A percentile compares a stretch with the other conserved stretches of the same genome.
Conservation (phyloP, 1,140 invertebrate genomes). For the Luehdorfia chinensis region DNA sequence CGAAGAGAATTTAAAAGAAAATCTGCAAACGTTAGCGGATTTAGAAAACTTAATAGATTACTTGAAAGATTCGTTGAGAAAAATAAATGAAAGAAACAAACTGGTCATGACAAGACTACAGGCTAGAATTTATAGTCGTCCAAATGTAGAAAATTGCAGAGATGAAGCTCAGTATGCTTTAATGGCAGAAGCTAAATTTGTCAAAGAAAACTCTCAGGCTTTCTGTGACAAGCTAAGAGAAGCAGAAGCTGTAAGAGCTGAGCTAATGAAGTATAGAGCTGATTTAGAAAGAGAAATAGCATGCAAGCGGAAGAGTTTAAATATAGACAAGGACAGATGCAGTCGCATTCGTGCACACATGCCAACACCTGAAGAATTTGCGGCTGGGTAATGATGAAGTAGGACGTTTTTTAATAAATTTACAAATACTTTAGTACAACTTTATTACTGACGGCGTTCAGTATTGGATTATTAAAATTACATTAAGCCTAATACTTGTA, state of each 20-base stretch:
- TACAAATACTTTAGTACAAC: too few relatives aligned
- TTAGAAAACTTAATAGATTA: conserved; percentile 82
- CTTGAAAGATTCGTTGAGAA: conserved; percentile 78
- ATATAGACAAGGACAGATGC: conserved; percentile 83
- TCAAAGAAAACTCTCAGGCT: conserved; percentile 44
- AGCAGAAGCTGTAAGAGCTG: conserved; percentile 78
- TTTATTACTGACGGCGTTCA: too few relatives aligned
- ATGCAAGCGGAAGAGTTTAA: conserved; percentile 83
- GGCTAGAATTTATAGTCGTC: conserved; percentile 79
- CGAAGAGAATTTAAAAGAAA: conserved; percentile 80
- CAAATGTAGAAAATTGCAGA: conserved; percentile 84
- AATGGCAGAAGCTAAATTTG: conserved; percentile 55
- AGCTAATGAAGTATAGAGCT: conserved; percentile 79
- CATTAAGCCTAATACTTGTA: too few relatives aligned
- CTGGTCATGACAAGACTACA: conserved; percentile 85
- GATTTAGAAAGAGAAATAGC: conserved; percentile 84
- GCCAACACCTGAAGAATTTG: conserved; percentile 81
- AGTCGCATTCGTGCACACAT: conserved; percentile 80
- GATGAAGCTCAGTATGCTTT: conserved; percentile 82
- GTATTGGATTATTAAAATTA: too few relatives aligned
- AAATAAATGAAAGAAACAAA: conserved; percentile 82
- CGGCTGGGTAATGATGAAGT: conserved; percentile 40
- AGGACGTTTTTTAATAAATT: not conserved
- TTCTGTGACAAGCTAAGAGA: conserved; percentile 77
- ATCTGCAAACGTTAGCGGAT: conserved; percentile 80